Evolutionary conservation across 2,113 vertebrate species (phyloP), one percentile per base, ranked within the genome.

Genomic region (Pipra filicauda): DNA sequence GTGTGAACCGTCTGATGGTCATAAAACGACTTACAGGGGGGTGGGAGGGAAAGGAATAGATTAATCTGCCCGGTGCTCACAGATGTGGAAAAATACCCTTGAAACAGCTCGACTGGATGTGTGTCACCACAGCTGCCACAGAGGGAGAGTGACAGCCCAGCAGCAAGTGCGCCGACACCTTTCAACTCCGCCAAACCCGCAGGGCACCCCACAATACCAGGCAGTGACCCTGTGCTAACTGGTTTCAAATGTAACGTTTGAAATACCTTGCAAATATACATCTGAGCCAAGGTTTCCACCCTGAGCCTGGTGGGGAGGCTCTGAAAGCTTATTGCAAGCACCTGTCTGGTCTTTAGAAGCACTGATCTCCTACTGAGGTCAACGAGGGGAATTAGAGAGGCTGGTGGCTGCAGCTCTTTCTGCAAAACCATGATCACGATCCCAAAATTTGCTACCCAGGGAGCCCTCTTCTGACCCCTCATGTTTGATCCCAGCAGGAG

Each of bases 81-180:
- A 95, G 82, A 95, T 96, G 96, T 96, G 93, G 91, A 94, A 96
- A 97, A 96, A 96, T 52, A 91, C 83, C 86, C 80, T 91, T 84
- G 93, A 89, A 96, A 75, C 14, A 75, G 91, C 91, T 92, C 62
- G 1, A 69, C 78, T 94, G 88, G 89, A 49, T 86, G 86, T 91
- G 95, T 95, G 88, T 92, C 88, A 92, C 89, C 2, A 4, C 91
- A 88, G 75, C 86, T 82, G 92, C 84, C 78, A 61, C 0, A 8
- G 62, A 90, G 70, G 66, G 77, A 95, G 95, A 96, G 64, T 92
- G 93, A 95, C 92, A 91, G 82, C 89, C 79, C 83, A 85, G 76
- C 92, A 92, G 91, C 95, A 85, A 93, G 93, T 61, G 81, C 15
- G 13, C 83, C 64, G 58, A 62, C 89, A 95, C 90, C 74, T 94